Conservation (phyloP, 2,888 invertebrate genomes). For the Rhagonycha fulva region DNA sequence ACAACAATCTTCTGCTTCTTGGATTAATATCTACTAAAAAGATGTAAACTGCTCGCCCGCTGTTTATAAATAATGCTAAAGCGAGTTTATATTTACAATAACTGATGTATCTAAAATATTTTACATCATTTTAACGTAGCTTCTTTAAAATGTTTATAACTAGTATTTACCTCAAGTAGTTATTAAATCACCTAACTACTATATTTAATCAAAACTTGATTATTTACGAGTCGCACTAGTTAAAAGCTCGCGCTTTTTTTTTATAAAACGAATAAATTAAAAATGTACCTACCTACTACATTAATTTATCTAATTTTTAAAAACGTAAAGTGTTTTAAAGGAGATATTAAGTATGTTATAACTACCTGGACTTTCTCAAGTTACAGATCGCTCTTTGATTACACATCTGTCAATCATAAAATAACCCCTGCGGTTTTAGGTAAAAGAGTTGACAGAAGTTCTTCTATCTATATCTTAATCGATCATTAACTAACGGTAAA, state of each 20-base stretch:
- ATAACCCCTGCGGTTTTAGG: slow-evolving; percentile 1
- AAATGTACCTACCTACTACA: background rate
- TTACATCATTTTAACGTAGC: background rate
- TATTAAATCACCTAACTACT: background rate
- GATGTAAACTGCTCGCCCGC: slow-evolving; percentile 46
- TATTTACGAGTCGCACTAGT: background rate
- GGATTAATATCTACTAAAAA: slow-evolving; percentile 22
- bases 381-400: background rate
- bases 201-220: background rate
- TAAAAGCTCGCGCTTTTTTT: background rate
- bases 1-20: slow-evolving; percentile 6
- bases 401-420: slow-evolving; percentile 2
- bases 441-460: slow-evolving; percentile 1
- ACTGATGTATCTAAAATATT: slow-evolving; percentile 3
- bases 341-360: background rate
- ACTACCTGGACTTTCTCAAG: background rate
- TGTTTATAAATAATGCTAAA: slow-evolving; percentile 47
- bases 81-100: slow-evolving; percentile 5
- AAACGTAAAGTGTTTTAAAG: background rate
- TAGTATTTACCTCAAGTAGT: background rate
- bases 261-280: background rate
- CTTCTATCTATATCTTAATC: background rate
- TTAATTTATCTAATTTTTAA: background rate
- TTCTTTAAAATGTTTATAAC: background rate
- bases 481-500: slow-evolving; percentile 2